Evolutionary conservation across 2,113 vertebrate species (phyloP).

Genomic region (Paramisgurnus dabryanus): DNA sequence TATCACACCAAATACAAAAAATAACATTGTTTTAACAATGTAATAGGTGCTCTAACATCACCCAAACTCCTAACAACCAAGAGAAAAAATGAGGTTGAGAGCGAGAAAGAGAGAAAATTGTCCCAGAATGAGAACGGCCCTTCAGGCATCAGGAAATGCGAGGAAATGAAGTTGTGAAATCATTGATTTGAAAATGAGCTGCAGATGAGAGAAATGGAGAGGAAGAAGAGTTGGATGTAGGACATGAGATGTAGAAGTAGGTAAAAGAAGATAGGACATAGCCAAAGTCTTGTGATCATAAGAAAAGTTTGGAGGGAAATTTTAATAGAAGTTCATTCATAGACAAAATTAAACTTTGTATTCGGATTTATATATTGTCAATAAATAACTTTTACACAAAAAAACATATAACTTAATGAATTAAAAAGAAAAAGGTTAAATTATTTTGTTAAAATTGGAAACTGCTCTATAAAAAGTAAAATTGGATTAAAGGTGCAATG

Average conservation of each 20-base stretch:
- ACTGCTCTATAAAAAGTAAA: too few species aligned
- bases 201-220: slow-evolving; percentile 51
- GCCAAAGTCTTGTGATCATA: slow-evolving; percentile 23
- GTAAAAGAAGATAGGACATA: not conserved
- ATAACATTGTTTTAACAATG: too few species aligned
- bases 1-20: too few species aligned
- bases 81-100: slow-evolving; percentile 50
- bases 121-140: slow-evolving; percentile 71
- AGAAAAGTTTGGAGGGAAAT: slow-evolving; percentile 18
- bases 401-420: too few species aligned
- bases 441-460: too few species aligned
- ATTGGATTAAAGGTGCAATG: too few species aligned
- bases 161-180: slow-evolving; percentile 80
- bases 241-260: slow-evolving; percentile 31
- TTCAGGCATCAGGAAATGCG: slow-evolving; percentile 71
- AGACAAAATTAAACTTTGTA: too few species aligned
- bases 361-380: too few species aligned
- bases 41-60: not conserved
- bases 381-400: too few species aligned
- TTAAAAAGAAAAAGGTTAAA: too few species aligned
- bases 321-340: slow-evolving; percentile 27
- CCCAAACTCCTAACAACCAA: slow-evolving; percentile 48
- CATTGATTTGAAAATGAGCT: slow-evolving; percentile 80
- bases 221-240: slow-evolving; percentile 27
- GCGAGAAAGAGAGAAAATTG: slow-evolving; percentile 66